phyloP scores from a whole-genome alignment of 2,113 vertebrate genomes.

The Ptyas mucosa region DNA sequence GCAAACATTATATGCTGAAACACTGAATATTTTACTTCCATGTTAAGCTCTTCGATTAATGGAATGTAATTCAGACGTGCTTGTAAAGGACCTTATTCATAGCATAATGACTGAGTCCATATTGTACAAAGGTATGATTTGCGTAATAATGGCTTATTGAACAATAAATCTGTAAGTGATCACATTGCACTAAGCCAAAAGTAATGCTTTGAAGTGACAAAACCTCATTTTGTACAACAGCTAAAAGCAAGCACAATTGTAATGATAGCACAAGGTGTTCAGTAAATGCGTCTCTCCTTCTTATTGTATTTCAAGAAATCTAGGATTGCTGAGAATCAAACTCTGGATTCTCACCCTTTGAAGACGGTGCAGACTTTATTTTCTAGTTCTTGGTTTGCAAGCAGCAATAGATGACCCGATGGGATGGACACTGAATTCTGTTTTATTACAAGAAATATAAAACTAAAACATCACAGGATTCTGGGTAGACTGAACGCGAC shows the following conservation, averaged over 20 bases:
- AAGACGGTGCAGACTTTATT: neutral
- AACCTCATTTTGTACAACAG: neutral
- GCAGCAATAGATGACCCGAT: neutral
- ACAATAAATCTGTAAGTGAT: neutral
- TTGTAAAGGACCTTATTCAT: neutral
- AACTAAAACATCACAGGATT: too few relatives aligned
- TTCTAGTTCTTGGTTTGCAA: neutral
- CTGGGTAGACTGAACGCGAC: too few relatives aligned
- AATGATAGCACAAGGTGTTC: neutral
- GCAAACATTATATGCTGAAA: neutral
- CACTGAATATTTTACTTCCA: neutral
- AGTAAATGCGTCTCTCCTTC: neutral
- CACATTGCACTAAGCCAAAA: neutral
- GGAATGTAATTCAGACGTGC: neutral
- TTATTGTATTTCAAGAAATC: neutral
- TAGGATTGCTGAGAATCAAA: neutral
- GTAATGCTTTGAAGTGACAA: neutral
- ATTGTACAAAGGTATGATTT: neutral
- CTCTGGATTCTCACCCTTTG: neutral
- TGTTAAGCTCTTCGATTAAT: neutral
- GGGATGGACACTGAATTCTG: neutral
- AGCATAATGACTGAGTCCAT: neutral
- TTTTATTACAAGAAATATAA: neutral
- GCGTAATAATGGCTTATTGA: neutral
- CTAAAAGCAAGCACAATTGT: neutral